phyloP scores from a whole-genome alignment of 2,888 invertebrate genomes.

The Griposia aprilina region DNA sequence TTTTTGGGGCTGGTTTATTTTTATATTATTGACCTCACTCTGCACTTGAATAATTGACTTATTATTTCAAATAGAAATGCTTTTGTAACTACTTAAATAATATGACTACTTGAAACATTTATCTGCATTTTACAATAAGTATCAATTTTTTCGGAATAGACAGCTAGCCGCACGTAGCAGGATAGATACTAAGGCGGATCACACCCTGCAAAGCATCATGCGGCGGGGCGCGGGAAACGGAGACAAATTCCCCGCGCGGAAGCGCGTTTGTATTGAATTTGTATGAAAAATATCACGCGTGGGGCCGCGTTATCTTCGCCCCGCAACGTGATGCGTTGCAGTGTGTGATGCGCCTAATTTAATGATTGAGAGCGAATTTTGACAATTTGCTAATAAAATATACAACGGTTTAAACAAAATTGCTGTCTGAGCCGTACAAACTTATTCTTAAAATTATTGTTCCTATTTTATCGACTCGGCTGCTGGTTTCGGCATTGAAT shows the following conservation, averaged over 20 bases:
- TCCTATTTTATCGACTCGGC: not conserved
- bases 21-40: not conserved
- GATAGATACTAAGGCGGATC: not conserved
- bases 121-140: constrained; percentile 6
- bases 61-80: not conserved
- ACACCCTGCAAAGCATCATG: too few relatives aligned
- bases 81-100: not conserved
- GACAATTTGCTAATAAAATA: not conserved
- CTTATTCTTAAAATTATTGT: not conserved
- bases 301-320: too few relatives aligned
- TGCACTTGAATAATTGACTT: not conserved
- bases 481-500: constrained; percentile 4
- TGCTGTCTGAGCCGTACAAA: not conserved
- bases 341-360: not conserved
- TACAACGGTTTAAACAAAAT: not conserved
- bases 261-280: too few relatives aligned
- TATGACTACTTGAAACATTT: constrained; percentile 9
- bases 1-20: not conserved
- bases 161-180: too few relatives aligned
- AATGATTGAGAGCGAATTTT: not conserved
- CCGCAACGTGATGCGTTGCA: too few relatives aligned
- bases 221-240: too few relatives aligned
- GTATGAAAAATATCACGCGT: too few relatives aligned
- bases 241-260: too few relatives aligned
- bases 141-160: not conserved